phyloP scores from a whole-genome alignment of 64 coral and sea anemone genomes.

The Montipora efflorescens region DNA sequence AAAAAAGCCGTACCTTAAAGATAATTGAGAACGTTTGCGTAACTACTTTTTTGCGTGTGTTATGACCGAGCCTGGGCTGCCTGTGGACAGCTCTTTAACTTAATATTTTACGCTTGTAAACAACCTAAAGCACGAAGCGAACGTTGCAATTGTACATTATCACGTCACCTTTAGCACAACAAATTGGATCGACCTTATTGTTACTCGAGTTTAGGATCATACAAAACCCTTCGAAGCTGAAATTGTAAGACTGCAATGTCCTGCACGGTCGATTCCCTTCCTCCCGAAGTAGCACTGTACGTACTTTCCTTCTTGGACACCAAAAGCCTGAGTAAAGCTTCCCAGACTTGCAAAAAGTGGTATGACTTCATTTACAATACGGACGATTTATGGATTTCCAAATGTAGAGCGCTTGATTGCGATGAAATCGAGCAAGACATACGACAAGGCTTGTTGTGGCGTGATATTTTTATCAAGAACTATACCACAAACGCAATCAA shows the following conservation, averaged over 20 bases:
- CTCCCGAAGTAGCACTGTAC: slow-evolving; percentile 69
- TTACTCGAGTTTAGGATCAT: background rate
- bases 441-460: slow-evolving; percentile 73
- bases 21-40: too few relatives aligned
- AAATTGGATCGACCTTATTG: too few relatives aligned
- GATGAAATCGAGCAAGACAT: slow-evolving; percentile 40
- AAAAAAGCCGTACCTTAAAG: too few relatives aligned
- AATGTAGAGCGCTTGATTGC: slow-evolving; percentile 63
- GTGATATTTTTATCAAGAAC: slow-evolving; percentile 71
- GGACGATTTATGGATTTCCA: slow-evolving; percentile 78
- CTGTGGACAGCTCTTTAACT: too few relatives aligned
- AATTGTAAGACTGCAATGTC: background rate
- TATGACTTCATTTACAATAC: slow-evolving; percentile 65
- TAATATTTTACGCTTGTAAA: too few relatives aligned
- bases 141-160: too few relatives aligned
- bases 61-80: too few relatives aligned
- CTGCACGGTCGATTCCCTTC: slow-evolving; percentile 69
- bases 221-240: background rate
- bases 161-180: too few relatives aligned
- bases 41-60: too few relatives aligned
- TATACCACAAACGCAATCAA: slow-evolving; percentile 76
- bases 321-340: slow-evolving; percentile 80
- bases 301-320: slow-evolving; percentile 80
- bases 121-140: too few relatives aligned
- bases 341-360: slow-evolving; percentile 76